phyloP scores from a whole-genome alignment of 2,888 invertebrate genomes.

The Ennomos fuscantarius region DNA sequence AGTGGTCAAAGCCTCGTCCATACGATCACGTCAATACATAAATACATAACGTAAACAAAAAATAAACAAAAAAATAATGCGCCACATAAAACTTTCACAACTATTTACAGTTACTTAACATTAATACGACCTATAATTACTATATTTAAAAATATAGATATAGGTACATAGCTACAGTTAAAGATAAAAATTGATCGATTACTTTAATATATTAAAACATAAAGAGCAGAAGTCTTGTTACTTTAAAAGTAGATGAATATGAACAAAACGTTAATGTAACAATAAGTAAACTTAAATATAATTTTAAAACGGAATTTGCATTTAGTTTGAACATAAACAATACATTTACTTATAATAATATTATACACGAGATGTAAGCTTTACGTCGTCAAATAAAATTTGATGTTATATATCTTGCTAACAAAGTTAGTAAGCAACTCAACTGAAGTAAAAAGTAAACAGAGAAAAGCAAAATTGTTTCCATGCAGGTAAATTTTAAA shows the following conservation, averaged over 20 bases:
- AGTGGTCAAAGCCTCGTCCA: slow-evolving; percentile 55
- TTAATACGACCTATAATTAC: slow-evolving; percentile 75
- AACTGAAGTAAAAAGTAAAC: neutral
- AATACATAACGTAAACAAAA: slow-evolving; percentile 79
- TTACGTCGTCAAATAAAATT: slow-evolving; percentile 9
- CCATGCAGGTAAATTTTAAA: neutral
- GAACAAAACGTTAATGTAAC: slow-evolving; percentile 49
- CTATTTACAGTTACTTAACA: slow-evolving; percentile 80
- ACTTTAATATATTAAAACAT: slow-evolving; percentile 60
- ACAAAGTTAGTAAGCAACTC: neutral
- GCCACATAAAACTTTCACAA: slow-evolving; percentile 82
- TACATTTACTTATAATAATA: slow-evolving; percentile 11
- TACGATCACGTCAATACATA: slow-evolving; percentile 75
- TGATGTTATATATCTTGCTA: neutral
- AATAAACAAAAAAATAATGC: slow-evolving; percentile 69
- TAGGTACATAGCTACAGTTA: slow-evolving; percentile 79
- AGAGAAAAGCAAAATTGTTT: neutral
- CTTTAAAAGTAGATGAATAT: slow-evolving; percentile 49
- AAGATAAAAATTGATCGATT: slow-evolving; percentile 73
- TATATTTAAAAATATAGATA: slow-evolving; percentile 82
- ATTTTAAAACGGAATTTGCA: slow-evolving; percentile 24
- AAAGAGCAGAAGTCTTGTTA: slow-evolving; percentile 71
- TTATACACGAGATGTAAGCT: slow-evolving; percentile 5
- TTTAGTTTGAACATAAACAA: slow-evolving; percentile 21
- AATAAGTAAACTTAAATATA: slow-evolving; percentile 51